These are phyloP conservation scores for Sesia bembeciformis DNA, from an alignment of 2,888 invertebrate genomes.

Conservation along the genomic window DNA sequence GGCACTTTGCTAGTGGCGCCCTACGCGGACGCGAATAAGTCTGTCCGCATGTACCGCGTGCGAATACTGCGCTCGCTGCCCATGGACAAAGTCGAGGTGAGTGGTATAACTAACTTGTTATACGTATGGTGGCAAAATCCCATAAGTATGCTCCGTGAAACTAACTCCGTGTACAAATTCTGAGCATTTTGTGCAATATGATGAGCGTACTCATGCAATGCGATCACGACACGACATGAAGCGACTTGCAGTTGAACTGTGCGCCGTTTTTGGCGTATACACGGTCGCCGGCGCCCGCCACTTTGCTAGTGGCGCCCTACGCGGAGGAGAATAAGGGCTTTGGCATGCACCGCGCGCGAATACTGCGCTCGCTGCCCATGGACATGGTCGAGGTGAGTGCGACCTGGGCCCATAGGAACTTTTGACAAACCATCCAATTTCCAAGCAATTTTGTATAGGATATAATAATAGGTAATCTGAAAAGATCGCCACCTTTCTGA, in stretches of 20 bases:
- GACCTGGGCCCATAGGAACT: no score
- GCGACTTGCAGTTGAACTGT: constrained; percentile 33
- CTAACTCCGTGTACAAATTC: not conserved
- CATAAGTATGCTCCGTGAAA: not conserved
- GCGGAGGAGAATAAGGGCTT: no score
- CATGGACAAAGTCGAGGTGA: constrained; percentile 18
- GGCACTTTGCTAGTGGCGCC: constrained; percentile 77
- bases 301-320: no score
- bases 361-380: constrained; percentile 24
- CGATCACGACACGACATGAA: constrained; percentile 52
- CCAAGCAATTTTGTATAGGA: no score
- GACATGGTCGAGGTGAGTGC: constrained; percentile 15
- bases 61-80: constrained; percentile 50
- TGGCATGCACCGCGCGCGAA: no score
- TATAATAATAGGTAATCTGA: no score
- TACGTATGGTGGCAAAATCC: not conserved
- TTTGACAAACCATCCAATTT: no score
- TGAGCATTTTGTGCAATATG: not conserved
- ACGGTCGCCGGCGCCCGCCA: constrained; percentile 16
- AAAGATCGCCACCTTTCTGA: no score
- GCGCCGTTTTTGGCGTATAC: constrained; percentile 24
- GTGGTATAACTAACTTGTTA: no score
- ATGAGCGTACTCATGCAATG: constrained; percentile 41
- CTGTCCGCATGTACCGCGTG: constrained; percentile 62
- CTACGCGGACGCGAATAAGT: constrained; percentile 39